Evolutionary conservation across 1,140 invertebrate species (phyloP).

Genomic region (Drosophila parabipectinata): DNA sequence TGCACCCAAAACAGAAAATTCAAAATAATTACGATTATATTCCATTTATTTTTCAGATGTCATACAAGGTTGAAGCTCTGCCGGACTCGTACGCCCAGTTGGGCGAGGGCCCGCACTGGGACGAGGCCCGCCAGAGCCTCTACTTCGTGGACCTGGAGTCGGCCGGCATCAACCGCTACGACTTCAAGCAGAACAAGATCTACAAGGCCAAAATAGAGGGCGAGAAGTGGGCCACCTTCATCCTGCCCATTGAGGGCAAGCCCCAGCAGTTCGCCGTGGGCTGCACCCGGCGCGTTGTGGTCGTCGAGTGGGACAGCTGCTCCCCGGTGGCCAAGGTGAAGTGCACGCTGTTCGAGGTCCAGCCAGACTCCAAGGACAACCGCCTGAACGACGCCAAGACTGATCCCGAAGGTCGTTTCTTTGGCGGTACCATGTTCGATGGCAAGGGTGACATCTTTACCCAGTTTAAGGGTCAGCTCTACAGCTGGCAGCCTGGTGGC

Average conservation of each 20-base stretch:
- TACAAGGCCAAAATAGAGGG: constrained; percentile 84
- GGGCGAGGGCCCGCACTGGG: constrained; percentile 89
- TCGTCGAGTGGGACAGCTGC: constrained; percentile 89
- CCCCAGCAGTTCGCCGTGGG: constrained; percentile 88
- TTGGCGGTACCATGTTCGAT: constrained; percentile 88
- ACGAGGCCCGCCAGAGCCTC: constrained; percentile 86
- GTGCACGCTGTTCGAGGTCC: constrained; percentile 86
- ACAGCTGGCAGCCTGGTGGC: constrained; percentile 86
- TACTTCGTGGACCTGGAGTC: constrained; percentile 88
- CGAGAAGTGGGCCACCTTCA: constrained; percentile 85
- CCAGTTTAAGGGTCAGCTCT: constrained; percentile 85
- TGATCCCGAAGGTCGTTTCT: constrained; percentile 90
- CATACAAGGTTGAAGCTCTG: constrained; percentile 78
- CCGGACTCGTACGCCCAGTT: constrained; percentile 81
- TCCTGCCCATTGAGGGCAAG: constrained; percentile 88
- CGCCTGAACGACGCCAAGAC: constrained; percentile 95
- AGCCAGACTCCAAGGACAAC: constrained; percentile 85
- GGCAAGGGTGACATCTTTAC: constrained; percentile 81
- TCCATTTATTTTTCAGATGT: constrained; percentile 56
- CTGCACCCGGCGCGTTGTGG: constrained; percentile 86
- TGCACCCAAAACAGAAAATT: constrained; percentile 2
- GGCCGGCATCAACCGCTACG: constrained; percentile 86
- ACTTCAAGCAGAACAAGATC: constrained; percentile 85
- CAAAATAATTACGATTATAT: constrained; percentile 1
- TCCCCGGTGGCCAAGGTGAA: constrained; percentile 84